Evolutionary conservation across 2,797 vertebrate species (phyloP), one percentile per base, ranked within the genome.

Genomic region (Diplodus puntazzo): DNA sequence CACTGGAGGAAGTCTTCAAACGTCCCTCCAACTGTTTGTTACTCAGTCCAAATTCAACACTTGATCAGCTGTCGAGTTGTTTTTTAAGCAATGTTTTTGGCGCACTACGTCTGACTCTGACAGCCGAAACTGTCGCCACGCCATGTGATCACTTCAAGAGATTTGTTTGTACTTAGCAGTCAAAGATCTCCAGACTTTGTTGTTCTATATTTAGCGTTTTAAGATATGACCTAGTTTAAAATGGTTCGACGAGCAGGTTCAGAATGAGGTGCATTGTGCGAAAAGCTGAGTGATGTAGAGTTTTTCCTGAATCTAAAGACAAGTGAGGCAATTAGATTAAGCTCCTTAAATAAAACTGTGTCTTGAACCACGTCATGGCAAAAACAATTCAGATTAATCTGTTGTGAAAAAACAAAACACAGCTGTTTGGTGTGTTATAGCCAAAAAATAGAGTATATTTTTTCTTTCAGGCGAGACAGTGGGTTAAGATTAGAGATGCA

Each of bases 1-100:
- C 25, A 23, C 9, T 13, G 18, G 46, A 74, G n/a, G 39, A 52
- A 5, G 39, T 46, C 34, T 23, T 65, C 16, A 65, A 5, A 21
- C n/a, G 45, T 42, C 11, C 48, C 21, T 30, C 20, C 23, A 12
- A 8, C 27, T 46, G 18, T 75, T 61, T 58, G 5, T 42, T 23
- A n/a, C 21, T 7, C 65, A 53, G 42, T 18, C 25, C n/a, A 77
- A 71, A 60, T 77, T 57, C 23, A 75, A 54, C 79, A 75, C 54
- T 12, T 4, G 59, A 14, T 27, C 25, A 10, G 11, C 43, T 73
- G 84, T 64, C 65, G 70, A 0, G 54, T 17, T 59, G 43, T 48
- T 76, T 73, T 67, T 34, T 27, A 50, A 82, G 72, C 43, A 25
- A 13, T 63, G 57, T 45, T 74, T 73, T 59, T 58, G 7, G 46